These are phyloP conservation scores for Phyllotreta cruciferae DNA, from an alignment of 2,888 invertebrate genomes.

Conservation along the genomic window DNA sequence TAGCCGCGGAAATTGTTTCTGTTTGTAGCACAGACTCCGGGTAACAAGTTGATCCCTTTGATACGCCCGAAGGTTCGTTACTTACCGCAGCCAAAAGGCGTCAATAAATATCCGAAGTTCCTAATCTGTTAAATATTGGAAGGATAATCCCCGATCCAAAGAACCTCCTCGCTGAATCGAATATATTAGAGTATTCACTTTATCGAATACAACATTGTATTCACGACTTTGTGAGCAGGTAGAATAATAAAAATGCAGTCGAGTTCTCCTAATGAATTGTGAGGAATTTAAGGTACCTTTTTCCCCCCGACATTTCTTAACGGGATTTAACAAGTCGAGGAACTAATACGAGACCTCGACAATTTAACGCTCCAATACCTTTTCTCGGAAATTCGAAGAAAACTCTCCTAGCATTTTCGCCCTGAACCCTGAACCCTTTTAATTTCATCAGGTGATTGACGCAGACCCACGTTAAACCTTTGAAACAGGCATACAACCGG, in stretches of 20 bases:
- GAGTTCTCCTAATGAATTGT: too few relatives aligned
- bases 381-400: constrained; percentile 10
- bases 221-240: too few relatives aligned
- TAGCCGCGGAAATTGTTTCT: constrained; percentile 46
- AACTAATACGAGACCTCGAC: constrained; percentile 2
- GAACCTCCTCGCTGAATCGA: too few relatives aligned
- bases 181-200: too few relatives aligned
- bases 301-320: neutral
- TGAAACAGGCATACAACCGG: neutral
- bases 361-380: constrained; percentile 12
- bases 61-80: constrained; percentile 20
- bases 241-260: too few relatives aligned
- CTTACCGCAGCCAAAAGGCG: too few relatives aligned
- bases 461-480: constrained; percentile 2
- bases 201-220: too few relatives aligned
- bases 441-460: constrained; percentile 16
- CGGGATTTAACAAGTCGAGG: constrained; percentile 5
- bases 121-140: too few relatives aligned
- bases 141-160: too few relatives aligned
- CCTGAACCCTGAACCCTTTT: constrained; percentile 13
- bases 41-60: constrained; percentile 47
- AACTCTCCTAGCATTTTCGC: neutral
- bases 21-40: constrained; percentile 45
- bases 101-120: too few relatives aligned
- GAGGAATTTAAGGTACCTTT: too few relatives aligned